A percentile compares a stretch with the other conserved stretches of the same genome.
These are phyloP conservation scores for Laticauda colubrina DNA, from an alignment of 2,113 vertebrate species.

Conservation along the genomic window DNA sequence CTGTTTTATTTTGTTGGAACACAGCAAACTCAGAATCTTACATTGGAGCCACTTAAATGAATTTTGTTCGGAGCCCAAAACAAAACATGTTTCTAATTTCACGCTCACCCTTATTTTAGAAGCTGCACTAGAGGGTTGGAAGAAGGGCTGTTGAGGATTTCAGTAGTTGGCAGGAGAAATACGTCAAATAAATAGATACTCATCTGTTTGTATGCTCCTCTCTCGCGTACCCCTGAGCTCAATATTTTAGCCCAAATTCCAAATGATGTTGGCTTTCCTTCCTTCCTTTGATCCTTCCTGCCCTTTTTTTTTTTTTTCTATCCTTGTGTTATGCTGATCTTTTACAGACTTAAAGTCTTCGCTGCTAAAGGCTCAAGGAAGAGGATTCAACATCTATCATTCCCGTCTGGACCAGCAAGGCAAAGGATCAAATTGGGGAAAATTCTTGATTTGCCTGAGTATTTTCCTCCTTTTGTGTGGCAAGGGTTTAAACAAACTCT, in stretches of 20 bases:
- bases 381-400: neutral
- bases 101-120: neutral
- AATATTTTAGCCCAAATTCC: neutral
- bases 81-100: neutral
- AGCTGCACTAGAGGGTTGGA: neutral
- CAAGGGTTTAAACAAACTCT: conserved; percentile 1
- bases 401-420: neutral
- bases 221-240: neutral
- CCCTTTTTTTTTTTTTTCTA: neutral
- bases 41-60: neutral
- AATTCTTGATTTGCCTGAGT: neutral
- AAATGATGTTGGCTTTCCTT: neutral
- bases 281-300: neutral
- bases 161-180: neutral
- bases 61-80: neutral
- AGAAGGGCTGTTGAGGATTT: neutral
- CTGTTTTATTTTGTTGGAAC: neutral
- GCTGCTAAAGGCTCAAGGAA: neutral
- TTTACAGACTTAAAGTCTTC: neutral
- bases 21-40: neutral
- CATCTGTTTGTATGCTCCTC: neutral
- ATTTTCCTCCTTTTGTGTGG: conserved; percentile 4
- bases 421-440: neutral
- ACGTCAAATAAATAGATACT: neutral
- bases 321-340: neutral